Evolutionary conservation across 2,888 invertebrate genomes (phyloP), one percentile per base, ranked within the genome.

Genomic region (Eulithis prunata): DNA sequence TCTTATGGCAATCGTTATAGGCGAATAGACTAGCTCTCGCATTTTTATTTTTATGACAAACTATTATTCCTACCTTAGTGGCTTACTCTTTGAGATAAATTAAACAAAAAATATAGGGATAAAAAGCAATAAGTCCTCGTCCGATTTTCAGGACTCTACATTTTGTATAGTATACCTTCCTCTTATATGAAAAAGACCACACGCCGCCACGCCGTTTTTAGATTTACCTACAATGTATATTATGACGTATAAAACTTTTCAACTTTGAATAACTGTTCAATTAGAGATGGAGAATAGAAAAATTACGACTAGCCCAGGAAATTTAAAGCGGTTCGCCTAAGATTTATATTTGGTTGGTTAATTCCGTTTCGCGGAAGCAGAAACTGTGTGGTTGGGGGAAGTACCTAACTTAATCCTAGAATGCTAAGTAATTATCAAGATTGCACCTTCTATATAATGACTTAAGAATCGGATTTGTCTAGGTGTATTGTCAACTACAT

Each of bases 211-310:
- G 8, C 1, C 0, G 41, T 41, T 41, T 41, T 41, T 8, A 41
- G 10, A 8, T 8, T 1, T 8, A 41, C 41, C 8, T 11, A 41
- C 10, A 41, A 41, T 41, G 41, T 41, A 7, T 7, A 7, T 7
- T 41, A 41, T 41, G 41, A 10, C 10, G 10, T 8, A 41, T 10
- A 41, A 41, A 41, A 6, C 32, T 32, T 84, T 83, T 82, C 82
- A 74, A 80, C 78, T 82, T 81, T 81, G 82, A 84, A 85, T 80
- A 78, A 78, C 81, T 77, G 76, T 76, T 79, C 78, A 81, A 79
- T 82, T 82, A 78, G 75, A 77, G 71, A 75, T 82, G 78, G 75
- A 77, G 71, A 75, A 78, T 74, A 72, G 75, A 58, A 76, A 74
- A 71, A 71, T 73, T 73, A 78, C 75, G 55, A 63, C 67, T 60